Conservation (phyloP, 2,797 vertebrate species). For the Ambastaia sidthimunki region DNA sequence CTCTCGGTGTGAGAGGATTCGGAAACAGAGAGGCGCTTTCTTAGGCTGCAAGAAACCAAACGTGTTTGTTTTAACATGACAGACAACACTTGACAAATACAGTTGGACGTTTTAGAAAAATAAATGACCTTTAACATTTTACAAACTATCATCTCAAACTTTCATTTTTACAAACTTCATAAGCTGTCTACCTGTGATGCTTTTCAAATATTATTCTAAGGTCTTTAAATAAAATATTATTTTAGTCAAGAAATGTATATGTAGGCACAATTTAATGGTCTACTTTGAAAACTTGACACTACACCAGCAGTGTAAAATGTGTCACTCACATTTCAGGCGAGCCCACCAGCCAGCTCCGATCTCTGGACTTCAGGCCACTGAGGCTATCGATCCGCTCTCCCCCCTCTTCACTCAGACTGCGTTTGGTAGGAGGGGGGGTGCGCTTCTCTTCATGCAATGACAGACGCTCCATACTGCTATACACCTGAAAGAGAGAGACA, state of each 20-base stretch:
- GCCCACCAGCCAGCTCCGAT: slow-evolving; percentile 90
- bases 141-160: no score
- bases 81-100: not conserved
- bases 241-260: no score
- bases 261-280: no score
- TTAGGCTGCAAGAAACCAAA: slow-evolving; percentile 74
- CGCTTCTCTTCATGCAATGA: slow-evolving; percentile 90
- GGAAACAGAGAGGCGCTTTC: slow-evolving; percentile 92
- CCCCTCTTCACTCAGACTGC: slow-evolving; percentile 95
- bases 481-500: slow-evolving; percentile 78
- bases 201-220: not conserved
- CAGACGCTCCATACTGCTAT: slow-evolving; percentile 96
- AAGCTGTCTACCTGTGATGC: not conserved
- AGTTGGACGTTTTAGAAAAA: not conserved
- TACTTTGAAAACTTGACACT: no score
- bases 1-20: slow-evolving; percentile 98
- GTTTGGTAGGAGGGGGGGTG: slow-evolving; percentile 89
- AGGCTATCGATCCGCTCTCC: slow-evolving; percentile 87
- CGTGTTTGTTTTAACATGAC: not conserved
- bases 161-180: not conserved
- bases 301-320: not conserved
- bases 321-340: slow-evolving; percentile 95
- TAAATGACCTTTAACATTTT: not conserved
- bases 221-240: no score
- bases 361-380: slow-evolving; percentile 84